These are phyloP conservation scores for Cerastis leucographa DNA, from an alignment of 2,888 invertebrate species.

Conservation along the genomic window DNA sequence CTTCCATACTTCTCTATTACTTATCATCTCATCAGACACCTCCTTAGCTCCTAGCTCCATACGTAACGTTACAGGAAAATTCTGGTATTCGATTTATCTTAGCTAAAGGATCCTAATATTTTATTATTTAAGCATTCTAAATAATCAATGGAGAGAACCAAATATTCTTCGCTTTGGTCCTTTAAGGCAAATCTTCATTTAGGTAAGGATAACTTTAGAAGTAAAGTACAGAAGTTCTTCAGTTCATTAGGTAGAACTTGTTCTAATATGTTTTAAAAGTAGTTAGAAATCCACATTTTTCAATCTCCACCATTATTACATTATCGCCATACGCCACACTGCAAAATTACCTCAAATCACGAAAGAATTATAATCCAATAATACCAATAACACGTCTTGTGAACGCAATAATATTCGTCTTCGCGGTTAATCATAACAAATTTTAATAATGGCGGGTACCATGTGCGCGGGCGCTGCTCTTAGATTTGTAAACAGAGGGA, in stretches of 20 bases:
- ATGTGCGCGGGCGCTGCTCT: constrained; percentile 25
- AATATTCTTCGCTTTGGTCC: background rate
- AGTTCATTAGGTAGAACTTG: background rate
- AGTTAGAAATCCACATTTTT: constrained; percentile 3
- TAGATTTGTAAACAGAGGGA: background rate
- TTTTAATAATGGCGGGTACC: constrained; percentile 45
- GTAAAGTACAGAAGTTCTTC: background rate
- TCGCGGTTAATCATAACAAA: constrained; percentile 59
- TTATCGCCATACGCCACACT: background rate
- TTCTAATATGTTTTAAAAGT: background rate
- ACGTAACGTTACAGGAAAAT: background rate
- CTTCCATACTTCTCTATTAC: too few species aligned
- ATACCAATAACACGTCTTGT: constrained; percentile 45
- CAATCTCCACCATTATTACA: constrained; percentile 20
- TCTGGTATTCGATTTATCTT: background rate
- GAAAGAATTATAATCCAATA: constrained; percentile 51
- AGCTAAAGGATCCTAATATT: background rate
- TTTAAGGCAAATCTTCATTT: background rate
- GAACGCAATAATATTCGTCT: constrained; percentile 52
- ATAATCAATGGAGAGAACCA: background rate
- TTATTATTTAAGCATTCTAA: background rate
- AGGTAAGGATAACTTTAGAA: background rate
- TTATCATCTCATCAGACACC: too few species aligned
- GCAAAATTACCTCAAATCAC: constrained; percentile 18
- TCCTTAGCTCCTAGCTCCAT: too few species aligned